These are phyloP conservation scores for Ctenodactylus gundi DNA, from an alignment of 2,113 vertebrate species.

Conservation along the genomic window DNA sequence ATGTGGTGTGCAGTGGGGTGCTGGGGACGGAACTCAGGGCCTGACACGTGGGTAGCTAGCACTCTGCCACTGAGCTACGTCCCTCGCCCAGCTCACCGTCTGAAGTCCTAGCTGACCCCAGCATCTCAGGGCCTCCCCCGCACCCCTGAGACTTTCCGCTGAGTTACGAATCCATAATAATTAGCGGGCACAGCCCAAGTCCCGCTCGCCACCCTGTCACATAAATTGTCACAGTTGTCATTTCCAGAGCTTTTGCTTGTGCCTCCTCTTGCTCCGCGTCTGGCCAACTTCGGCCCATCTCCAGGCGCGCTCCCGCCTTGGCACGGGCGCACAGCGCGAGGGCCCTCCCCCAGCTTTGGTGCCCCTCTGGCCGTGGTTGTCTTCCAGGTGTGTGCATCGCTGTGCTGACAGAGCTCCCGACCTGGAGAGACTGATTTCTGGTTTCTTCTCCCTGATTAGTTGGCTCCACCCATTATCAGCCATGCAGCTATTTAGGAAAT, in stretches of 20 bases:
- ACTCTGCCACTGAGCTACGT: not conserved
- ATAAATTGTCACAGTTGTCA: not conserved
- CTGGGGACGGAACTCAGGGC: not conserved
- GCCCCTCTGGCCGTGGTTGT: not conserved
- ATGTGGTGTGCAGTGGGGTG: not conserved
- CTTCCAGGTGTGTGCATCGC: not conserved
- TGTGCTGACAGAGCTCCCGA: conserved; percentile 9
- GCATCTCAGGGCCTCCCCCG: not conserved
- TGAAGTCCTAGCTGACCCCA: too few species aligned
- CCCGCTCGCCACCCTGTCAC: not conserved
- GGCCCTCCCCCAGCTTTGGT: not conserved
- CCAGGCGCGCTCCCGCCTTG: too few species aligned
- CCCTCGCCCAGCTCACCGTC: not conserved
- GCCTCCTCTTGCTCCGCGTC: not conserved
- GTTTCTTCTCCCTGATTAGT: not conserved
- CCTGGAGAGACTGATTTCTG: not conserved
- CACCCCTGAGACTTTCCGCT: not conserved
- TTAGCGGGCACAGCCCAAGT: not conserved
- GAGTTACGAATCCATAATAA: not conserved
- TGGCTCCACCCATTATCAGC: not conserved
- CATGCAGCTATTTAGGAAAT: not conserved
- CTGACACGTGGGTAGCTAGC: not conserved
- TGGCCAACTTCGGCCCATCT: too few species aligned
- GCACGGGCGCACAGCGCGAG: too few species aligned
- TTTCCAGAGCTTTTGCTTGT: not conserved